These are phyloP conservation scores for Stegostoma tigrinum DNA, from an alignment of 2,113 vertebrate species.

Conservation along the genomic window DNA sequence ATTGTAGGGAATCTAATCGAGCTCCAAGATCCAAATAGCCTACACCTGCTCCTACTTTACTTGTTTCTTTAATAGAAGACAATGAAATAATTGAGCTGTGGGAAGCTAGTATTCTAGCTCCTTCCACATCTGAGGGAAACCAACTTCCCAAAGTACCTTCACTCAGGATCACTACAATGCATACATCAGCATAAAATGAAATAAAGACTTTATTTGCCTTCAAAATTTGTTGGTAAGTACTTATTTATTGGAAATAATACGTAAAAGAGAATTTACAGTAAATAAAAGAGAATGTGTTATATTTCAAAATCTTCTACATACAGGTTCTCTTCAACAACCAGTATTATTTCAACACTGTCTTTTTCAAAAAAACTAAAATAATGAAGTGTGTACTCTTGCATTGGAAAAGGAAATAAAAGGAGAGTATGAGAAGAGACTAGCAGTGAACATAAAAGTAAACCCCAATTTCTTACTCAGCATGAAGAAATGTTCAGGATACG, in stretches of 20 bases:
- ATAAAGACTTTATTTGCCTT: background rate
- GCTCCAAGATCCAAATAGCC: no score
- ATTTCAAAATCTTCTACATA: background rate
- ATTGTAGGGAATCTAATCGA: no score
- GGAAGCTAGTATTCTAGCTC: background rate
- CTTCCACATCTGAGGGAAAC: background rate
- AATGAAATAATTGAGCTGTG: background rate
- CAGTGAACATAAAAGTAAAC: no score
- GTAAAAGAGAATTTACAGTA: background rate
- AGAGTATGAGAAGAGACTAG: no score
- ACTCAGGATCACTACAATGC: background rate
- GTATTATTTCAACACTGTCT: background rate
- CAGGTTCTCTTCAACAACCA: background rate
- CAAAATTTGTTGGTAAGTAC: background rate
- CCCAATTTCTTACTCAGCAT: no score
- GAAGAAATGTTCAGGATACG: no score
- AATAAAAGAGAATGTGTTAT: background rate
- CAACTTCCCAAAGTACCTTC: background rate
- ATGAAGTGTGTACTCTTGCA: background rate
- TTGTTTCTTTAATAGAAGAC: background rate
- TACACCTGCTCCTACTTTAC: background rate
- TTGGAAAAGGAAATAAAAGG: background rate
- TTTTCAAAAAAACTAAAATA: background rate
- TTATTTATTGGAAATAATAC: background rate
- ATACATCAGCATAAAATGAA: background rate